Evolutionary conservation across 2,888 invertebrate species (phyloP).

Genomic region (Patella depressa): DNA sequence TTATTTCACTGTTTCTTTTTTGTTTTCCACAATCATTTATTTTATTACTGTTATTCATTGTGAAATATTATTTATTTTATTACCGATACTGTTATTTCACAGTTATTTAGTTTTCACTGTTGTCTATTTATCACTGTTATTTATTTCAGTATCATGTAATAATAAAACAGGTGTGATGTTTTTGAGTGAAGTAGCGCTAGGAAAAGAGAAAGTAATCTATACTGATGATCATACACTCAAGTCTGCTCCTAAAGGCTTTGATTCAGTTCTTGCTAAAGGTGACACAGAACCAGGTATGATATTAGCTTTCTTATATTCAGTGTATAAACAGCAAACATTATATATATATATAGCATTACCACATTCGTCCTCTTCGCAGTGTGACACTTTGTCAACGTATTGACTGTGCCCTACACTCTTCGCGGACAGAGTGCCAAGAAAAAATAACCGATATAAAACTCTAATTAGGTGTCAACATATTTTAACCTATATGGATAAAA

Average conservation of each 20-base stretch:
- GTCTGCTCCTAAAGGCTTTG: slow-evolving; percentile 68
- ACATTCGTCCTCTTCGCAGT: too few species aligned
- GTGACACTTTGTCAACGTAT: too few species aligned
- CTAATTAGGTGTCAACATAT: too few species aligned
- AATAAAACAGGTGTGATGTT: slow-evolving; percentile 72
- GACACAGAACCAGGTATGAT: slow-evolving; percentile 66
- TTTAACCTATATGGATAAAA: too few species aligned
- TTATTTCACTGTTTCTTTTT: too few species aligned
- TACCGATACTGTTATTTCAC: background rate
- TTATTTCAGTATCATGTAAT: slow-evolving; percentile 59
- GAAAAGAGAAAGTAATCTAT: slow-evolving; percentile 68
- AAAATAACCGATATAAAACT: too few species aligned
- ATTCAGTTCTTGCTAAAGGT: slow-evolving; percentile 69
- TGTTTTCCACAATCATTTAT: too few species aligned
- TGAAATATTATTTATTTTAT: slow-evolving; percentile 12
- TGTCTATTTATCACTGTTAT: slow-evolving; percentile 8
- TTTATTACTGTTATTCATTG: background rate
- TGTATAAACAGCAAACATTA: too few species aligned
- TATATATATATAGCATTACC: too few species aligned
- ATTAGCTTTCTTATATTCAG: too few species aligned
- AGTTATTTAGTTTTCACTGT: background rate
- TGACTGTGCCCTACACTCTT: too few species aligned
- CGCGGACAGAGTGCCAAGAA: too few species aligned
- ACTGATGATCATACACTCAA: slow-evolving; percentile 61
- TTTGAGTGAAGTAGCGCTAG: slow-evolving; percentile 72